Evolutionary conservation across 2,113 vertebrate genomes (phyloP), one percentile per base, ranked within the genome.

Genomic region (Epinephelus moara): DNA sequence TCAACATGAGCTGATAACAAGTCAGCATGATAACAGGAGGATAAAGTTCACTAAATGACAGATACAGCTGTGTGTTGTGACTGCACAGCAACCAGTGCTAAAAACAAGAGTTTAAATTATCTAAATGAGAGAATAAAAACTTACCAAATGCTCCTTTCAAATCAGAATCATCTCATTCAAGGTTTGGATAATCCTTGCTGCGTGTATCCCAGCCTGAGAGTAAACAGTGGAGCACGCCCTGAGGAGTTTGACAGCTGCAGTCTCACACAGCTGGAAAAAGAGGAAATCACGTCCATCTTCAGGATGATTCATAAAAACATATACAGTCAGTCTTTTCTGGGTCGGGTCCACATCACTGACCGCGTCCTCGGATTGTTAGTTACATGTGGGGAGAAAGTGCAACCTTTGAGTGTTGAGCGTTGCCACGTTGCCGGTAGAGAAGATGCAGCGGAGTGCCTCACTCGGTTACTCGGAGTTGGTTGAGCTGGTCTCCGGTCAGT

Each of bases 351-450:
- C 27, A 11, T 25, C 10, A n/a, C 21, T 55, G 11, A 10, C 8
- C 6, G 23, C 0, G 53, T 82, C 63, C 69, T 52, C 15, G 5
- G 30, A n/a, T 21, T 52, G 42, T 40, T 23, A 14, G 0, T 33
- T n/a, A 23, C 40, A 42, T 21, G 27, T 15, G 21, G 11, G 1
- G 1, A 45, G 25, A 53, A 25, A 40, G 27, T 1, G 6, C n/a
- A 73, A 63, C 56, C 78, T 53, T 42, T 17, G 10, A 62, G 47
- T 6, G n/a, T 6, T 61, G 42, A 59, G 33, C 53, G 11, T 4
- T 92, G 91, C 92, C 92, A 92, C 91, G 92, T 93, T 90, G 92
- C 72, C 89, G 81, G 82, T 70, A 61, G 77, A 27, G 59, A 81
- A 61, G 91, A 75, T 85, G 78, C 30, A 56, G 57, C 49, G 12